phyloP scores from a whole-genome alignment of 2,113 vertebrate species.

The Tyto alba region DNA sequence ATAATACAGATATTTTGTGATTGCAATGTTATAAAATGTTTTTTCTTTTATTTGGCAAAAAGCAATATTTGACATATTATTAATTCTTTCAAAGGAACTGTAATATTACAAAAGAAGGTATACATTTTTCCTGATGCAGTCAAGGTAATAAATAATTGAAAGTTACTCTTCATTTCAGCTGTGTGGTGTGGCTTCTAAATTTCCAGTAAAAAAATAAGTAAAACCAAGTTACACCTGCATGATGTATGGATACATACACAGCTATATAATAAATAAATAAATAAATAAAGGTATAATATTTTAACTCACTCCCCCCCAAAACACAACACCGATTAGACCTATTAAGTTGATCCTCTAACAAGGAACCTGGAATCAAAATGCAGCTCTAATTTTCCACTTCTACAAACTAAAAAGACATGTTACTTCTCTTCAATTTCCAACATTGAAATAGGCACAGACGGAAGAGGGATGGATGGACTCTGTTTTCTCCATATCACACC shows the following conservation, averaged over 20 bases:
- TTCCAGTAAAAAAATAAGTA: background rate
- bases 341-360: background rate
- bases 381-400: background rate
- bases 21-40: background rate
- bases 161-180: background rate
- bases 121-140: background rate
- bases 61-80: background rate
- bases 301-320: background rate
- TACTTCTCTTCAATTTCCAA: background rate
- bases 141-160: constrained; percentile 1
- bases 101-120: background rate
- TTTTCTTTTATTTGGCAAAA: background rate
- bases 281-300: background rate
- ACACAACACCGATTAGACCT: background rate
- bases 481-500: background rate
- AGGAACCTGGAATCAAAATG: background rate
- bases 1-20: background rate
- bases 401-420: background rate
- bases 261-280: background rate
- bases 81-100: constrained; percentile 11
- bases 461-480: background rate
- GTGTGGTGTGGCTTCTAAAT: background rate
- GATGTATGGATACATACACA: background rate
- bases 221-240: background rate
- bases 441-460: background rate